phyloP scores from a whole-genome alignment of 2,888 invertebrate genomes.

The Theodoxus fluviatilis region DNA sequence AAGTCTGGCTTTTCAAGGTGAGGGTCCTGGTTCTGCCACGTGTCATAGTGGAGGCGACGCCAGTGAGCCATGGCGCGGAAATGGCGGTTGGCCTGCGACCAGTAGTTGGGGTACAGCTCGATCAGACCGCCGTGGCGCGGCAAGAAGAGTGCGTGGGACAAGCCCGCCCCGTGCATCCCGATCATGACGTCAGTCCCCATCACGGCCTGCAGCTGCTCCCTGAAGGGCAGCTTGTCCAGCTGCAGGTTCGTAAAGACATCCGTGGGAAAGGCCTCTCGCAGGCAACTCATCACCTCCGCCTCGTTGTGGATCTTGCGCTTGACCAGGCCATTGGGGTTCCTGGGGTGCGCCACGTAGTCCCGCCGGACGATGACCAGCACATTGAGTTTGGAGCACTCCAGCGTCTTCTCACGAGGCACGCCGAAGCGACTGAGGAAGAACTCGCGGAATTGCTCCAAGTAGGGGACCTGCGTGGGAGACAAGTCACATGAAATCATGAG shows the following conservation, averaged over 20 bases:
- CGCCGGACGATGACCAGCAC: slow-evolving; percentile 61
- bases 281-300: slow-evolving; percentile 50
- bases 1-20: slow-evolving; percentile 40
- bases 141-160: slow-evolving; percentile 60
- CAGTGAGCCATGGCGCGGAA: slow-evolving; percentile 59
- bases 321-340: slow-evolving; percentile 59
- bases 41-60: slow-evolving; percentile 53
- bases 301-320: slow-evolving; percentile 62
- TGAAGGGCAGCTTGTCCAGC: slow-evolving; percentile 53
- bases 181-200: slow-evolving; percentile 58
- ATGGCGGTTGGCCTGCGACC: slow-evolving; percentile 47
- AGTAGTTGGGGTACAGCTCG: slow-evolving; percentile 57
- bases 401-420: slow-evolving; percentile 14
- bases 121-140: slow-evolving; percentile 55
- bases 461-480: too few species aligned
- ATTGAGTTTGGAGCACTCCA: slow-evolving; percentile 49
- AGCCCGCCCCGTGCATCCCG: slow-evolving; percentile 65
- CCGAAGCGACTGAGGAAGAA: slow-evolving; percentile 52
- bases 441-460: slow-evolving; percentile 53
- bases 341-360: slow-evolving; percentile 62
- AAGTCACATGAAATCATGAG: too few species aligned
- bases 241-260: slow-evolving; percentile 50
- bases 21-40: slow-evolving; percentile 57
- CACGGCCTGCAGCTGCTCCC: slow-evolving; percentile 52
- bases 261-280: slow-evolving; percentile 40